Conservation (phyloP, 2,888 invertebrate species). For the Spisula subtruncata region DNA sequence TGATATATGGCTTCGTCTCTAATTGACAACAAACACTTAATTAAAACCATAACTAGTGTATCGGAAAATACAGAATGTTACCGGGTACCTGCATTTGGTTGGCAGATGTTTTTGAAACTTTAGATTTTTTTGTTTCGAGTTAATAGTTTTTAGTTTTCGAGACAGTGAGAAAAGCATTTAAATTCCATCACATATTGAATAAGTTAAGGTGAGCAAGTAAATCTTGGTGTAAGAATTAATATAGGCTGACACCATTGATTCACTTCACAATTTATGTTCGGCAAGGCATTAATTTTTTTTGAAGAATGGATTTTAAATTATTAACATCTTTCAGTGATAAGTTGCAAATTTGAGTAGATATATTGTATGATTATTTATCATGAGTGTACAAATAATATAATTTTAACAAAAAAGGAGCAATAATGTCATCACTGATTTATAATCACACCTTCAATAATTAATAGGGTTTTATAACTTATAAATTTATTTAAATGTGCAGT, state of each 20-base stretch:
- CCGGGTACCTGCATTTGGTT: constrained; percentile 36
- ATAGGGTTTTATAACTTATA: not conserved
- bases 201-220: not conserved
- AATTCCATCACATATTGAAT: not conserved
- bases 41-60: constrained; percentile 42
- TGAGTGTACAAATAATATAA: not conserved
- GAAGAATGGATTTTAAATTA: constrained; percentile 32
- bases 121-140: not conserved
- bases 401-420: not conserved
- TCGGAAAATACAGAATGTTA: constrained; percentile 37
- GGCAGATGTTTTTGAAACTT: constrained; percentile 32
- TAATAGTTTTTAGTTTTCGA: not conserved
- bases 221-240: not conserved
- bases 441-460: not conserved
- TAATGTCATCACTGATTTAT: not conserved
- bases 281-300: not conserved
- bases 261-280: not conserved
- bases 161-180: not conserved
- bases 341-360: constrained; percentile 17
- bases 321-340: constrained; percentile 22
- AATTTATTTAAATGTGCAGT: no score
- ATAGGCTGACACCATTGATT: not conserved
- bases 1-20: constrained; percentile 9
- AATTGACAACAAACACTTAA: constrained; percentile 46
- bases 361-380: no score